Evolutionary conservation across 2,797 vertebrate species (phyloP).

Genomic region (Pyrocephalus nanus): DNA sequence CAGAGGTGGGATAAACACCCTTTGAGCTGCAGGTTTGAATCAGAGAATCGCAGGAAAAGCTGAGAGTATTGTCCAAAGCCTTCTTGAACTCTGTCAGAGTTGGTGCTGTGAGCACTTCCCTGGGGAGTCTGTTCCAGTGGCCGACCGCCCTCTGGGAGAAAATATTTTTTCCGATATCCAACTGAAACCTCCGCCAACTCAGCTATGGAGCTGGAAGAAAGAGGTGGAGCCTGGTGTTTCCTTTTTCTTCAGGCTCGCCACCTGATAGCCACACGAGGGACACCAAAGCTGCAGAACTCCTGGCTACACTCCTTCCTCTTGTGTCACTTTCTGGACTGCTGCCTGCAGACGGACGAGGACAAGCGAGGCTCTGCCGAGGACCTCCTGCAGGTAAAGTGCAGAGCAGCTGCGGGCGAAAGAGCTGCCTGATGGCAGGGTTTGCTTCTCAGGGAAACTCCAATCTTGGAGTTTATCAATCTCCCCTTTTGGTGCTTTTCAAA

Average conservation of each 20-base stretch:
- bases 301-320: constrained; percentile 78
- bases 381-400: constrained; percentile 80
- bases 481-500: neutral
- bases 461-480: no score
- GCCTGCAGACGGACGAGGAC: constrained; percentile 88
- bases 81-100: neutral
- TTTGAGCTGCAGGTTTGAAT: neutral
- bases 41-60: neutral
- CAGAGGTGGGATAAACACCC: neutral
- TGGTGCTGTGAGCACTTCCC: neutral
- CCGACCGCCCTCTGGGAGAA: neutral
- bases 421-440: rapidly evolving
- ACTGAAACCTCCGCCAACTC: neutral
- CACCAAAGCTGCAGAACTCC: constrained; percentile 87
- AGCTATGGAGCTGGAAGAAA: neutral
- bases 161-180: neutral
- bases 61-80: neutral
- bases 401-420: neutral
- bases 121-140: neutral
- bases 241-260: constrained; percentile 79
- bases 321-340: constrained; percentile 87
- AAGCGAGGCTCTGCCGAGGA: constrained; percentile 85
- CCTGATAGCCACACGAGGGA: constrained; percentile 88
- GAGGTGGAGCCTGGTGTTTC: neutral
- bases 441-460: neutral